These are phyloP conservation scores for Pyrrhopygopsis socrates DNA, from an alignment of 2,888 invertebrate species.

Conservation along the genomic window DNA sequence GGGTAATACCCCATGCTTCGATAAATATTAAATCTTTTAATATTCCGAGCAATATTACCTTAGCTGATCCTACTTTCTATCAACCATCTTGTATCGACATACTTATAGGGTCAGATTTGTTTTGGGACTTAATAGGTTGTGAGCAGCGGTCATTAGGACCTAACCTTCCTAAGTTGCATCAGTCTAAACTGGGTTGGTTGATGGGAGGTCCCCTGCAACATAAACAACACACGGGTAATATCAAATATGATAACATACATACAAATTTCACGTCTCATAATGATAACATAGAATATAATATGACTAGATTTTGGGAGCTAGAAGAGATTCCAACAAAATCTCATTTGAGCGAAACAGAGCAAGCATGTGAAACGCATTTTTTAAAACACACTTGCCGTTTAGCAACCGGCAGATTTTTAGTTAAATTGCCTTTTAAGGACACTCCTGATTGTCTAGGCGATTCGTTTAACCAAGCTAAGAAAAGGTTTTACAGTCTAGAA, in stretches of 20 bases:
- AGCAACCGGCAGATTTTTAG: constrained; percentile 72
- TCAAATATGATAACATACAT: not conserved
- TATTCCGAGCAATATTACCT: constrained; percentile 12
- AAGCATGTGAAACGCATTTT: constrained; percentile 54
- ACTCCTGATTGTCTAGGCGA: constrained; percentile 71
- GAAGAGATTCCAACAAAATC: not conserved
- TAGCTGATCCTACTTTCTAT: constrained; percentile 71
- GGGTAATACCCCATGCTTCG: constrained; percentile 14
- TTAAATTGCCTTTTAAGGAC: constrained; percentile 67
- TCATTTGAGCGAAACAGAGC: constrained; percentile 19
- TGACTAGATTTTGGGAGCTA: constrained; percentile 22
- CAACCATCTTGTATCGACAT: constrained; percentile 56
- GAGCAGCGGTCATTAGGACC: constrained; percentile 50
- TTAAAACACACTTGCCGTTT: constrained; percentile 45
- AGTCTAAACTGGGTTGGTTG: constrained; percentile 66
- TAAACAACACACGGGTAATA: not conserved
- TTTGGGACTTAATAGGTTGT: constrained; percentile 62
- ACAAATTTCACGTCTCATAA: not conserved
- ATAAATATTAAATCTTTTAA: constrained; percentile 17
- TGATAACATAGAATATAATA: not conserved
- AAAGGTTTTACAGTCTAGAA: constrained; percentile 68
- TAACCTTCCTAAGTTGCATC: constrained; percentile 40
- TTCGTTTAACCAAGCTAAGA: constrained; percentile 62
- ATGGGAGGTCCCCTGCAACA: constrained; percentile 26
- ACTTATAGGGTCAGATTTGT: constrained; percentile 65